Conservation (phyloP, 1,140 invertebrate species). For the Drosophila ficusphila region DNA sequence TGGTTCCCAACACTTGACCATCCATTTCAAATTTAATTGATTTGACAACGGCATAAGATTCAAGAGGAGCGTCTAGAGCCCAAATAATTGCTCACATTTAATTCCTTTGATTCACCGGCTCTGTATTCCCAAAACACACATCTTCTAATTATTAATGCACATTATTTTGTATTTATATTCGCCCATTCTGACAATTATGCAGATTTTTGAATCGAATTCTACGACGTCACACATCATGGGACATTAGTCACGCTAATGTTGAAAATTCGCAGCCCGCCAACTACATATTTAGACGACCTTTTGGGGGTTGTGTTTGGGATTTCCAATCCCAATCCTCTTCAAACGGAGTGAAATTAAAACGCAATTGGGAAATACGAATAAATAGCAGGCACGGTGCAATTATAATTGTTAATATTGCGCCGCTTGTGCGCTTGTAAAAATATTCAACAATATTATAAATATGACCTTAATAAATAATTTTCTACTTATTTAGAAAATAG, state of each 20-base stretch:
- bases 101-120: constrained; percentile 25
- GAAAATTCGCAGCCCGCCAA: constrained; percentile 5
- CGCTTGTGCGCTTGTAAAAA: constrained; percentile 11
- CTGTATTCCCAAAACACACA: background rate
- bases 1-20: constrained; percentile 37
- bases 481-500: too few relatives aligned
- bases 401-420: constrained; percentile 4
- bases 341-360: constrained; percentile 7
- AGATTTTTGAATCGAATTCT: constrained; percentile 22
- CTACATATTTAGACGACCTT: constrained; percentile 3
- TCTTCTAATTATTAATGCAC: constrained; percentile 12
- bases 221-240: constrained; percentile 31
- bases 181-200: constrained; percentile 11
- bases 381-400: constrained; percentile 14
- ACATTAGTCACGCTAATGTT: constrained; percentile 46
- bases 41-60: constrained; percentile 8
- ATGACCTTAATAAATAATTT: too few relatives aligned
- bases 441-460: background rate
- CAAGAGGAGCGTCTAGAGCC: background rate
- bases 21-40: constrained; percentile 74
- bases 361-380: constrained; percentile 29
- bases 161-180: constrained; percentile 32
- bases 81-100: constrained; percentile 19
- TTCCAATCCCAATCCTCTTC: background rate
- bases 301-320: background rate